Conservation (phyloP, 2,888 invertebrate species). For the Drosophila koepferae region DNA sequence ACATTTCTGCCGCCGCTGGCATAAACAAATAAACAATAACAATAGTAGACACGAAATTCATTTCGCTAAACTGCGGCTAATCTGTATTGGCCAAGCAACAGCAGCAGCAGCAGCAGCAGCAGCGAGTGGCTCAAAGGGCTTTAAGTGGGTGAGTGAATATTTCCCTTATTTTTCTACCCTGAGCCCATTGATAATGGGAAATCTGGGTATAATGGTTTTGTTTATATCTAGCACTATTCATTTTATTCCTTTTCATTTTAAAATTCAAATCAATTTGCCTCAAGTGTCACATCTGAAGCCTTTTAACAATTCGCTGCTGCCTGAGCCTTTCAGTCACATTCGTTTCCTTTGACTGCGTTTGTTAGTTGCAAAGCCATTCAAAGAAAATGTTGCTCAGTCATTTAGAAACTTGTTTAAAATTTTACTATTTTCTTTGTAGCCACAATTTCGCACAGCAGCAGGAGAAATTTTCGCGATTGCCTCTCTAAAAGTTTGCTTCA, state of each 20-base stretch:
- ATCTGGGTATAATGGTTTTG: no score
- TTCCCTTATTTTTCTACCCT: not conserved
- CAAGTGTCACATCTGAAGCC: not conserved
- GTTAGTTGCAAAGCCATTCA: not conserved
- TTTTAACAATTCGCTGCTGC: not conserved
- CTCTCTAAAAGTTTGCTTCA: not conserved
- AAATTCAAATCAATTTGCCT: not conserved
- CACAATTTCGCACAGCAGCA: not conserved
- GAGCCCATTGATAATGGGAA: no score
- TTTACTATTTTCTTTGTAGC: not conserved
- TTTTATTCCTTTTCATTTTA: not conserved
- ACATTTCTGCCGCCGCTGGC: not conserved
- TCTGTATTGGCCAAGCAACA: slow-evolving; percentile 4
- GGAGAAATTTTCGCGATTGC: not conserved
- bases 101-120: no score
- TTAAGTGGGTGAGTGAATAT: no score
- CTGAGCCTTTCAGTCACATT: not conserved
- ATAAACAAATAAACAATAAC: not conserved
- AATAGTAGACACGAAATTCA: not conserved
- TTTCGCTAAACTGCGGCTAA: not conserved
- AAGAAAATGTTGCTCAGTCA: not conserved
- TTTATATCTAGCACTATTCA: not conserved
- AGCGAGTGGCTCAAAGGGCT: not conserved
- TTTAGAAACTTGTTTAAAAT: not conserved
- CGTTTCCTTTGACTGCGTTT: not conserved